Evolutionary conservation across 1,140 invertebrate genomes (phyloP), one percentile per base, ranked within the genome.

Genomic region (Cherax destructor): DNA sequence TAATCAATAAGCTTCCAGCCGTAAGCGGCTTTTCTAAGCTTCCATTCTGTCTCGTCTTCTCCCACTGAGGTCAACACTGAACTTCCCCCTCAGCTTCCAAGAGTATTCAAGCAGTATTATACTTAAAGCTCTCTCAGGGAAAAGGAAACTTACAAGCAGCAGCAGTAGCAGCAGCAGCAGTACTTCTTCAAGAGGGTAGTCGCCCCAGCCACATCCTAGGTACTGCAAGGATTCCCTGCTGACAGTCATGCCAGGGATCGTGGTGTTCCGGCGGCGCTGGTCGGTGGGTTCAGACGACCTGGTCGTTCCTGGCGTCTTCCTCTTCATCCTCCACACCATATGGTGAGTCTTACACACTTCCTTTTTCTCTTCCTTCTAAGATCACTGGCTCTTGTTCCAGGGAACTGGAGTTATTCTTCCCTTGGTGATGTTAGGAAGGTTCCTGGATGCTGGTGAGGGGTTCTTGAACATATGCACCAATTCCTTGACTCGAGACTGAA

Each of bases 271-370:
- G 92, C 95, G 97, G 93, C 96, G 98, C 92, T 98, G 98, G 97
- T 97, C 97, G 93, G 97, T 98, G 92, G 97, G 97, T 93, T 98
- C 97, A 90, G 98, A 98, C 95, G 97, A 98, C 95, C 95, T 98
- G 83, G 97, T 98, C 87, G 96, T 98, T 21, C 97, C 98, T 30
- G 97, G 97, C 24, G 95, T 96, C 89, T 96, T 98, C 94, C 95
- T 98, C 6, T 96, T 97, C 93, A 94, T 96, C 76, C 94, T 98
- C 76, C 97, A 98, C 94, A 94, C 96, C 65, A 95, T 97, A 94
- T 98, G 97, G 98, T 98, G 94, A 96, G 96, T 95, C 16, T 1
- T 9, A 7, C 77, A 21, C 77, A 13, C 50, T 50, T 79, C 77
- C 13, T 24, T 78, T 41, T 24, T 78, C 24, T 41, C 0, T 41